Evolutionary conservation across 1,140 invertebrate genomes (phyloP), one percentile per base, ranked within the genome.

Genomic region (Leptopilina clavipes): DNA sequence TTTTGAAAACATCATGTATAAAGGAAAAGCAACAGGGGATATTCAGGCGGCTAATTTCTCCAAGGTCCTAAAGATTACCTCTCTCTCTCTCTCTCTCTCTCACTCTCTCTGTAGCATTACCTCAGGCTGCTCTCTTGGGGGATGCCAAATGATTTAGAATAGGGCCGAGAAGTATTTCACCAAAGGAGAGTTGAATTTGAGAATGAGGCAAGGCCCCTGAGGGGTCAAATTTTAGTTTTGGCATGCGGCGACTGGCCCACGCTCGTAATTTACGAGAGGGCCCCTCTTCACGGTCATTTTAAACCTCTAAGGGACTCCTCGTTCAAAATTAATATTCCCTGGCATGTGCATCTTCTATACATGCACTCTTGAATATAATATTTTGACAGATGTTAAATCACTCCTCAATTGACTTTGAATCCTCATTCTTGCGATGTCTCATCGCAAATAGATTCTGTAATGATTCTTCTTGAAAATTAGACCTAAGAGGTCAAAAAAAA

Each of bases 121-220:
- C 25, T 5, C n/a, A n/a, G n/a, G n/a, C n/a, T n/a, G n/a, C 25
- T 31, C 25, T 31, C 25, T 31, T 31, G 25, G 25, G 77, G 73
- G 77, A 77, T 72, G 80, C 73, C 77, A 73, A 31, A 79, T 79
- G 77, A 79, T 79, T 81, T 81, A 79, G 79, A 79, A 70, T 52
- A 45, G 73, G 18, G 44, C 44, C 45, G 73, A 40, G 11, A 7
- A 25, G 14, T 59, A 12, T 22, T 59, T 59, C 19, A 17, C 1
- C 70, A 25, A 80, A 71, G 52, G 18, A 71, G 71, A 52, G 54
- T 25, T 22, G 18, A 54, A 37, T 72, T 72, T 72, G 71, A 22
- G 70, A 59, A 8, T 56, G 45, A 71, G 17, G 70, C 37, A 25
- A 17, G 75, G 73, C 43, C 43, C 73, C 54, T 59, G 19, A 59